Base-by-base conservation (phyloP, 2,113 vertebrate species). In the Anas platyrhynchos region DNA sequence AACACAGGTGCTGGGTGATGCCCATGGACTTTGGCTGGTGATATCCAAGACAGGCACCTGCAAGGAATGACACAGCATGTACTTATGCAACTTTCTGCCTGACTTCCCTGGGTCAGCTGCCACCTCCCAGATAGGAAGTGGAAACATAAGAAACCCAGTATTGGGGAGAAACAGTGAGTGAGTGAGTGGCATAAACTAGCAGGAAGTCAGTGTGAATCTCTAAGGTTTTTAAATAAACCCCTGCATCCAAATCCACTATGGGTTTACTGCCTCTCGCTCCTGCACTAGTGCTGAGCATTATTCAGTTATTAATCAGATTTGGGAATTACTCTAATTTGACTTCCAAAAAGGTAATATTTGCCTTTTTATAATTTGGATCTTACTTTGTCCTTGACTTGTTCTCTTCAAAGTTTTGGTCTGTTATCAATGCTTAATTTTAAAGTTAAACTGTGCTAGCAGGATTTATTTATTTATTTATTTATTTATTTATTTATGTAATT, bases 131-230 rank as follows among this genome's bases (percentile, higher is more conserved):
- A 1, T 32, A 32, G 31, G 25, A 8, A 22, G n/a, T 43, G 55
- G 44, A 81, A n/a, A 58, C 0, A 2, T 2, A 52, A 7, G 13
- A 32, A 79, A 29, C 7, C 21, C 1, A 0, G 3, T 44, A 15
- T 17, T 0, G 0, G 0, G 1, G 6, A 11, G 3, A 68, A 4
- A 20, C 16, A 62, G 12, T 3, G 25, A 88, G 43, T 2, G 26
- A 21, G 6, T 38, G 4, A 32, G 25, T 13, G 21, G 65, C 13
- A 27, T 22, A 76, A 55, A 6, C 2, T 4, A 41, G 27, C 5
- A 4, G 25, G 6, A 4, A 65, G 6, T 32, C 46, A 69, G 5
- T 27, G 25, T 20, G 6, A 54, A n/a, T 58, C 17, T 55, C 23
- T 27, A 23, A 50, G 5, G 3, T 27, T 89, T 82, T 86, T 31